phyloP scores from a whole-genome alignment of 2,888 invertebrate species.

The Acanthacorydalis orientalis region DNA sequence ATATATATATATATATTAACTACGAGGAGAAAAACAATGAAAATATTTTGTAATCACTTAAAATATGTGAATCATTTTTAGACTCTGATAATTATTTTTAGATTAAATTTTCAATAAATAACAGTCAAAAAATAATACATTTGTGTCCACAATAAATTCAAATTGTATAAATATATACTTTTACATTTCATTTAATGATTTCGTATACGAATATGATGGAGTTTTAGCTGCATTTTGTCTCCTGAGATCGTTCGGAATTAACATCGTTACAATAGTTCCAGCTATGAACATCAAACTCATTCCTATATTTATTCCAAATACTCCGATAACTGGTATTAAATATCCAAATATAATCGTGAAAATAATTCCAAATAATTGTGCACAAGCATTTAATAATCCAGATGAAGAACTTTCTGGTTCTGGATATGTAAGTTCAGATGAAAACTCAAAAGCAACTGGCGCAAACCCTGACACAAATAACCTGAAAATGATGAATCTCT shows the following conservation, averaged over 20 bases:
- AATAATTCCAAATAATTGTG: constrained; percentile 15
- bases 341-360: constrained; percentile 10
- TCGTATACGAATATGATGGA: neutral
- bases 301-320: constrained; percentile 10
- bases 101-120: too few species aligned
- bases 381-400: constrained; percentile 15
- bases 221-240: constrained; percentile 9
- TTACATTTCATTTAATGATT: neutral
- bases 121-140: too few species aligned
- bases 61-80: too few species aligned
- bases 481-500: constrained; percentile 9
- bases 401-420: constrained; percentile 17
- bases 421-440: constrained; percentile 17
- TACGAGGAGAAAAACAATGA: too few species aligned
- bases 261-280: constrained; percentile 8
- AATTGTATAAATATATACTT: neutral
- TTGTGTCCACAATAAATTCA: too few species aligned
- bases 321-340: constrained; percentile 7
- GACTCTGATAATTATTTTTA: too few species aligned
- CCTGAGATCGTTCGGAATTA: constrained; percentile 10
- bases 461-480: constrained; percentile 17
- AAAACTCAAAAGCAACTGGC: constrained; percentile 17
- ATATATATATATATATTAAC: too few species aligned
- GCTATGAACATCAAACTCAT: constrained; percentile 8
- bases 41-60: too few species aligned